Evolutionary conservation across 2,113 vertebrate genomes (phyloP), one percentile per base, ranked within the genome.

Genomic region (Eublepharis macularius): DNA sequence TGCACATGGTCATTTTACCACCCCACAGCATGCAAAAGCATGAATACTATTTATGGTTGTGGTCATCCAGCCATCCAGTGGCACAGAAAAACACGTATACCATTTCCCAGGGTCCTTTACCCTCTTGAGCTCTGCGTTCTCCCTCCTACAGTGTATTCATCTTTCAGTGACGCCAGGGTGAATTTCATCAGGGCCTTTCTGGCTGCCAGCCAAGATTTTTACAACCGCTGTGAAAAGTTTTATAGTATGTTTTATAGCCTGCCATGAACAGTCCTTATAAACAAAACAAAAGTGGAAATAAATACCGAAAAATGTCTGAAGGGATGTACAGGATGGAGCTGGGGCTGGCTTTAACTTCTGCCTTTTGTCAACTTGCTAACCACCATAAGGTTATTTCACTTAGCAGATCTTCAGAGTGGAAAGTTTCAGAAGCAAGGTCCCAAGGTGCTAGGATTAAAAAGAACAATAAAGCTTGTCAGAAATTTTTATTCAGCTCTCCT

Each of bases 201-300:
- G 51, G 76, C 76, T 47, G 68, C 66, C 66, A 73, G 84, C 69
- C 77, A 80, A 86, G 66, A 47, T 80, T 74, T 80, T 80, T 80
- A 86, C 77, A 74, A 41, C 84, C 36, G 51, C 68, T 80, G 78
- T 86, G 77, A 86, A 86, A 86, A 77, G 84, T 86, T 86, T 86
- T 86, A 86, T 86, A 80, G 84, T 69, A 65, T 86, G 84, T 80
- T 86, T 86, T 86, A 86, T 86, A 86, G 73, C 84, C 84, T 86
- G 84, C 84, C 84, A 86, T 63, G 84, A 86, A 80, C 84, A 80
- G 77, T 80, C 68, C 84, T 86, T 86, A 86, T 86, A 86, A 86
- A 86, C 84, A 86, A 86, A 86, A 86, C 84, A 86, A 86, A 86
- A 86, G 77, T 86, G 69, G 84, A 80, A 86, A 86, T 86, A 86